A percentile compares a stretch with the other conserved stretches of the same genome.
These are phyloP conservation scores for Leucophenga maculata DNA, from an alignment of 2,888 invertebrate species.

Conservation along the genomic window DNA sequence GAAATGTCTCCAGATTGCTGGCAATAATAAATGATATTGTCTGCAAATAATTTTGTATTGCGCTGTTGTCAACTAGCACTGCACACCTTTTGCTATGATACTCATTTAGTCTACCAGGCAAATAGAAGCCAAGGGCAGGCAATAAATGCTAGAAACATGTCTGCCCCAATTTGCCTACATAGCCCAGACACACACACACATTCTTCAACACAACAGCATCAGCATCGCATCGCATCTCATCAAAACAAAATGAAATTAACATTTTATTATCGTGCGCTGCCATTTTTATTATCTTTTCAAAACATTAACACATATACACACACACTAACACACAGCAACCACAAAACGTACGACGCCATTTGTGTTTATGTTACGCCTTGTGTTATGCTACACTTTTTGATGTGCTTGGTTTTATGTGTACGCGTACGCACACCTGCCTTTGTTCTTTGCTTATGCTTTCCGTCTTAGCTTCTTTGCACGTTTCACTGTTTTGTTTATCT, in stretches of 20 bases:
- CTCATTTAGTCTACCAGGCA: too few relatives aligned
- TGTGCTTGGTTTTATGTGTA: conserved; percentile 4
- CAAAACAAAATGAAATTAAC: conserved; percentile 46
- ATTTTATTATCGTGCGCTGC: conserved; percentile 42
- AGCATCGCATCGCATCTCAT: too few relatives aligned
- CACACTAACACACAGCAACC: not conserved
- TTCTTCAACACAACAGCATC: conserved; percentile 32
- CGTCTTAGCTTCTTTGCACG: conserved; percentile 17
- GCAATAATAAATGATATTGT: too few relatives aligned
- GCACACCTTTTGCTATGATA: too few relatives aligned
- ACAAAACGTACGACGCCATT: not conserved
- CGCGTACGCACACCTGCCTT: conserved; percentile 8
- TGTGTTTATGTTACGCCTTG: not conserved
- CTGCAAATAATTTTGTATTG: too few relatives aligned
- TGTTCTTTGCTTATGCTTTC: not conserved
- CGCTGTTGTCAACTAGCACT: too few relatives aligned
- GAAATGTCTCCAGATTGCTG: too few relatives aligned
- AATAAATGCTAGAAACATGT: too few relatives aligned
- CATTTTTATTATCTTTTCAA: conserved; percentile 11
- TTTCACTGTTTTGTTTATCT: conserved; percentile 14
- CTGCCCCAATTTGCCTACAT: not conserved
- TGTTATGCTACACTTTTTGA: conserved; percentile 17
- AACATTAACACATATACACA: not conserved
- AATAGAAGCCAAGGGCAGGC: not conserved
- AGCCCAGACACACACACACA: conserved; percentile 21